Base-by-base conservation (phyloP, 2,113 vertebrate genomes). In the Syngnathus scovelli region DNA sequence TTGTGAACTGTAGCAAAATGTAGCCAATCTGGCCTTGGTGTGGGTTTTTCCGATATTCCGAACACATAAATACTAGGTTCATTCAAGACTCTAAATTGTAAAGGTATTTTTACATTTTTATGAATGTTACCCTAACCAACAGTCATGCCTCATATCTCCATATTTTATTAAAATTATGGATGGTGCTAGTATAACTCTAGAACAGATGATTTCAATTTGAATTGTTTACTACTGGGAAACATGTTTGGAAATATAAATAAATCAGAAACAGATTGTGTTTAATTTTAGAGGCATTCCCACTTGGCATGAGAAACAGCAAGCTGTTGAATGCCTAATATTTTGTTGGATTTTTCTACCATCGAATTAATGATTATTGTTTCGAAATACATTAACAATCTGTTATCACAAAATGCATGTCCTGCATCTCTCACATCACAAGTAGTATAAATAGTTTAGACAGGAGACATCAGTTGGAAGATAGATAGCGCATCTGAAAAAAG, bases 391-490 rank as follows among this genome's bases (percentile, higher is more conserved):
- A 27, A n/a, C 8, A 44, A 21, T 46, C 51, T 72, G 61, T 69
- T 55, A 44, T 65, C 52, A 46, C 23, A 70, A 16, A 38, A 64
- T 43, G 62, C 43, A 51, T 64, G 67, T 67, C 21, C 7, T 6
- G 2, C 4, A 38, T 60, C 36, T 66, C 21, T 6, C 1, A 21
- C 18, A n/a, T 60, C 16, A 38, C 33, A 18, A 10, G 13, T 13
- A 59, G 16, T 7, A 59, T 21, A 43, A 21, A 37, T 44, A 64
- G 54, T 11, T 1, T 21, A 52, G 38, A 69, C 15, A 38, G 44
- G 16, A 56, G 23, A 49, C 19, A 44, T 55, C 54, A 54, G 37
- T 62, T 39, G 65, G 61, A 69, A 70, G 78, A 79, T 64, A 67
- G 64, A 67, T 68, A 68, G 61, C 61, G 27, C 1, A 13, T 51